A percentile compares a stretch with the other conserved stretches of the same genome.
phyloP scores from a whole-genome alignment of 2,797 vertebrate species.

The Eulemur rubriventer region DNA sequence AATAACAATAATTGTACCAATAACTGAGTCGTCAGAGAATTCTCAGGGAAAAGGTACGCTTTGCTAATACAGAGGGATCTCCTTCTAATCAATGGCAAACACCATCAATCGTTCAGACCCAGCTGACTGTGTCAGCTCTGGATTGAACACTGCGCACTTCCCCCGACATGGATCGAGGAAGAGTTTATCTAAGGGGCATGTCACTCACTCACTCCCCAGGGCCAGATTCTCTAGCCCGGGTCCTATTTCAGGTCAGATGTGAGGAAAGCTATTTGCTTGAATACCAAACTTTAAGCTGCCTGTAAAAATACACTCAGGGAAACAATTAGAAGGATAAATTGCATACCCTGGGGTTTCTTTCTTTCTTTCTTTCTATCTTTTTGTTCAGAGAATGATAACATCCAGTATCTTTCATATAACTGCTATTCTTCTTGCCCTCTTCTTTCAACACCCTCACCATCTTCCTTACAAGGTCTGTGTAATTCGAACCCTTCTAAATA shows the following conservation, averaged over 20 bases:
- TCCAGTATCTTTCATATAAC: not conserved
- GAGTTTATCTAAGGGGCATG: not conserved
- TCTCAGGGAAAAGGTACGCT: not conserved
- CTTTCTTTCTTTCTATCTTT: not conserved
- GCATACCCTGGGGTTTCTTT: not conserved
- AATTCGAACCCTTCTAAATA: not conserved
- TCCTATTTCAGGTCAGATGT: slow-evolving; percentile 7
- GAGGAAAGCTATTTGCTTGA: not conserved
- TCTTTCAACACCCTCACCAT: not conserved
- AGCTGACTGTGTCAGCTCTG: not conserved
- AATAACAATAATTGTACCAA: not conserved
- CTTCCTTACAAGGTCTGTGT: not conserved
- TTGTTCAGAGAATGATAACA: not conserved
- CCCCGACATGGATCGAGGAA: not conserved
- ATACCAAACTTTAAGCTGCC: not conserved
- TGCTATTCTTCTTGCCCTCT: not conserved
- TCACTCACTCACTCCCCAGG: not conserved
- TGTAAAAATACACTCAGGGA: not conserved
- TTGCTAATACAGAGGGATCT: not conserved
- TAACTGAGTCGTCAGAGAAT: not conserved
- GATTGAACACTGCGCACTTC: not conserved
- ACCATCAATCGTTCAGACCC: not conserved
- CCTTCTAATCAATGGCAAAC: not conserved
- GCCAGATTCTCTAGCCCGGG: not conserved
- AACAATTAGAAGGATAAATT: not conserved